Base-by-base conservation (phyloP, 2,797 vertebrate species). In the Lagodon rhomboides region DNA sequence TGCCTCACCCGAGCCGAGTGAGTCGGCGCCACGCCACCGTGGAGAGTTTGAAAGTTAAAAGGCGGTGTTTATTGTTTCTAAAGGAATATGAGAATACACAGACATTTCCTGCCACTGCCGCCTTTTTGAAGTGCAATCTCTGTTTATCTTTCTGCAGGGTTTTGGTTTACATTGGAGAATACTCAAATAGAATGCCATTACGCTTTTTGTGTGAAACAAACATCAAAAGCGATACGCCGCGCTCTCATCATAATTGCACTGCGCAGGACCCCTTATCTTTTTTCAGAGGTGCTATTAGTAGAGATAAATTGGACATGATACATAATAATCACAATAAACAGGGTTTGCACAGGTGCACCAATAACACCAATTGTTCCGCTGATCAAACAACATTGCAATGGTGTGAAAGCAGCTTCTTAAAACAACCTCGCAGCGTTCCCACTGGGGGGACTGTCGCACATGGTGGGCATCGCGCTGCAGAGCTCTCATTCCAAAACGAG, bases 41-140 rank as follows among this genome's bases (percentile, higher is more conserved):
- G 64, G 91, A 91, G 89, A 89, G 86, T 85, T 86, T 89, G 83
- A 72, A 84, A 90, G 87, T 93, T 93, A 91, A 93, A 93, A 94
- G 87, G 85, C 43, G 22, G 67, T 87, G 89, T 92, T 93, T 92
- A 93, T 92, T 90, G 90, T 93, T 90, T 93, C 91, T 87, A 88
- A 92, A 91, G 83, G 86, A 93, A 92, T 90, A 74, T 68, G 82
- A 84, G 80, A 93, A 88, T 82, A 85, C 79, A 23, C 82, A 90
- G 90, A 84, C 81, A 72, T 80, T 90, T 87, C 65, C 81, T 90
- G 85, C 90, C 89, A 84, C 87, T 27, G 83, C 77, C 69, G 77
- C 73, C 87, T 84, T 87, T 92, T 92, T 93, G 89, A 93, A 91
- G 90, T 90, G 80, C 75, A 85, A 80, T 88, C 75, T 82, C 75